Evolutionary conservation across 2,113 vertebrate genomes (phyloP).

Genomic region (Macquaria ambigua): DNA sequence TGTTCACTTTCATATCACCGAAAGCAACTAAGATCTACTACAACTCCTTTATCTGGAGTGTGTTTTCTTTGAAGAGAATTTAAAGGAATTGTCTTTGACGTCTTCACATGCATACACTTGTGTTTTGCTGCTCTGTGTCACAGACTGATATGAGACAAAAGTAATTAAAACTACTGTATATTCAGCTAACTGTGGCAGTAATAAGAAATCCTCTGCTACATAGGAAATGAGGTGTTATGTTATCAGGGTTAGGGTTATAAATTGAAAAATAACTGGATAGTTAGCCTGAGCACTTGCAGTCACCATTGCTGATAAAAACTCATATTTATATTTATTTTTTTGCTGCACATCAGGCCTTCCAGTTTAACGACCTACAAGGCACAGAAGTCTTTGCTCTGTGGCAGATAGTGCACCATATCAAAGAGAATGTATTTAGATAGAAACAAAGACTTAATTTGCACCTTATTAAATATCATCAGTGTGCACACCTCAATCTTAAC

Average conservation of each 20-base stretch:
- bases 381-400: neutral
- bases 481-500: neutral
- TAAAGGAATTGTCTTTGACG: neutral
- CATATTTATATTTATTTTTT: no score
- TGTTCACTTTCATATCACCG: constrained; percentile 8
- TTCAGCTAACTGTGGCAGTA: neutral
- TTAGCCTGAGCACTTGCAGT: neutral
- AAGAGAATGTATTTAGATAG: neutral
- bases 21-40: neutral
- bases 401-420: neutral
- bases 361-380: neutral
- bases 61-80: constrained; percentile 18
- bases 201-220: no score
- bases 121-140: constrained; percentile 17
- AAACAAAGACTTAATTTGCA: neutral
- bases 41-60: constrained; percentile 29
- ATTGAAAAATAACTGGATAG: neutral
- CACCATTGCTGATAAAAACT: neutral
- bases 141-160: constrained; percentile 2
- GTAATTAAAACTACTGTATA: neutral
- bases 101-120: constrained; percentile 5
- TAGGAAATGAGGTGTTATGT: no score
- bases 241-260: no score
- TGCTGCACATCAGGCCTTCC: neutral
- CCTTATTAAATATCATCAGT: neutral